These are phyloP conservation scores for Cryptocephalus moraei DNA, from an alignment of 2,888 invertebrate species.

Conservation along the genomic window DNA sequence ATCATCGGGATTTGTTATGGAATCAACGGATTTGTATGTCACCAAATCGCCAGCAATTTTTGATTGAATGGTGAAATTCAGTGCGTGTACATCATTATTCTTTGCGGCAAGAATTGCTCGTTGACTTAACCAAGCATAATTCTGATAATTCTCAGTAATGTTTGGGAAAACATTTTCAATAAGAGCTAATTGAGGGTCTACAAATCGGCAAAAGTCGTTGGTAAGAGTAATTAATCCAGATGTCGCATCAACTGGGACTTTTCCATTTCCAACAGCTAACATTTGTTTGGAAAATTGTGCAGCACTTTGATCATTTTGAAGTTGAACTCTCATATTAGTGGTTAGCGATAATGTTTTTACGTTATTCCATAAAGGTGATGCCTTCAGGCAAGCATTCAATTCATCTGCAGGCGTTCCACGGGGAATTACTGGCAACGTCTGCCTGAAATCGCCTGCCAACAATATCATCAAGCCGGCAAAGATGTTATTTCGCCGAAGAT, in stretches of 20 bases:
- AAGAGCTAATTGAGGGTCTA: too few relatives aligned
- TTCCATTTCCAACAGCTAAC: constrained; percentile 21
- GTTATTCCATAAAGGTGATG: constrained; percentile 3
- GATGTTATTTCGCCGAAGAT: background rate
- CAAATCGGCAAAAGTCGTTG: too few relatives aligned
- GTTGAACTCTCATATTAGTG: constrained; percentile 20
- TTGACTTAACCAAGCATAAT: background rate
- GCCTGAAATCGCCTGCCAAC: background rate
- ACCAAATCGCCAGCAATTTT: background rate
- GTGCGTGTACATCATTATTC: background rate
- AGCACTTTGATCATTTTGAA: constrained; percentile 19
- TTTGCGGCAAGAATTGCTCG: background rate
- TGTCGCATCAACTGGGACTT: too few relatives aligned
- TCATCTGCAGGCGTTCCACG: background rate
- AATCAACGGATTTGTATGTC: background rate
- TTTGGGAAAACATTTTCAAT: background rate
- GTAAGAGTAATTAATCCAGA: too few relatives aligned
- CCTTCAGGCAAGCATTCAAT: constrained; percentile 1
- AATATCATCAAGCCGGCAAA: background rate
- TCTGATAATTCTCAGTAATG: background rate
- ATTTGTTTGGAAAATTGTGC: constrained; percentile 21
- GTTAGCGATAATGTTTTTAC: constrained; percentile 18
- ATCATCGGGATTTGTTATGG: background rate
- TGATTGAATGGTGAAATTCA: background rate
- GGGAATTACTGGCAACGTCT: background rate